Evolutionary conservation across 2,113 vertebrate genomes (phyloP).

Genomic region (Cariama cristata): DNA sequence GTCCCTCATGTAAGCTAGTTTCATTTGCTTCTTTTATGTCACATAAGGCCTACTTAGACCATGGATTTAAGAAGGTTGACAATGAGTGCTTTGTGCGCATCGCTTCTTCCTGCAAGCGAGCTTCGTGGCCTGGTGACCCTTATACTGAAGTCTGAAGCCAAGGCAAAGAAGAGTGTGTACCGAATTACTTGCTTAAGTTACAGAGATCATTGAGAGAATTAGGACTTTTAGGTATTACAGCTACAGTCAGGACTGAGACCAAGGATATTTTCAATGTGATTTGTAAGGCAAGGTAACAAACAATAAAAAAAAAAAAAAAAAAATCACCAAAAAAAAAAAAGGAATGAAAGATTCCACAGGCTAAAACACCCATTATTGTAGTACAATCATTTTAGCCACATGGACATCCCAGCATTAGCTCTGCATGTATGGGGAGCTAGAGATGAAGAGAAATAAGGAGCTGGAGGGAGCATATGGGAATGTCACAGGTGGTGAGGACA

Average conservation of each 20-base stretch:
- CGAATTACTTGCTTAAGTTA: not conserved
- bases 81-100: not conserved
- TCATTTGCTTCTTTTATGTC: not conserved
- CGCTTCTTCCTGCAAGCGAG: not conserved
- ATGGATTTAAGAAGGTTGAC: not conserved
- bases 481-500: not conserved
- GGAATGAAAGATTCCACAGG: not conserved
- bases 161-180: not conserved
- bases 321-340: not conserved
- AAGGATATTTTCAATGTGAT: not conserved
- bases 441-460: not conserved
- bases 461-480: not conserved
- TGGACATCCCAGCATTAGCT: not conserved
- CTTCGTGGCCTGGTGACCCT: not conserved
- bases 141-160: not conserved
- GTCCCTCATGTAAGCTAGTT: not conserved
- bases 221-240: not conserved
- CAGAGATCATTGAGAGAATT: not conserved
- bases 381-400: not conserved
- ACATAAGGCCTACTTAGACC: not conserved
- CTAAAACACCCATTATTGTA: not conserved
- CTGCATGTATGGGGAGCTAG: not conserved
- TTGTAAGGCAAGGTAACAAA: not conserved
- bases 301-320: not conserved
- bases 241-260: not conserved